Conservation (phyloP, 1,140 invertebrate genomes). For the Aporrectodea caliginosa region DNA sequence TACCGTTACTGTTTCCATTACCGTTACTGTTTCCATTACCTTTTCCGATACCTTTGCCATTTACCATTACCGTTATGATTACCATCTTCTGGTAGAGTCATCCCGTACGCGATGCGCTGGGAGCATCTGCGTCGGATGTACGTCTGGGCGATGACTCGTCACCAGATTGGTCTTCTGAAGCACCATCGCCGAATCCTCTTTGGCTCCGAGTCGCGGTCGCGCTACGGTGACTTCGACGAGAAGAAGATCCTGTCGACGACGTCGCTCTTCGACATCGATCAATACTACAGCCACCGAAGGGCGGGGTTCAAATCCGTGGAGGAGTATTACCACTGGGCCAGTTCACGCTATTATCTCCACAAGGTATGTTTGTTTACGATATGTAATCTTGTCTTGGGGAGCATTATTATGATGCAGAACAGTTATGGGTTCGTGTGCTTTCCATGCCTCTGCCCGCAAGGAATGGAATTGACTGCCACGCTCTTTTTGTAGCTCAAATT, state of each 20-base stretch:
- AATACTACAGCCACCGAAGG: constrained; percentile 76
- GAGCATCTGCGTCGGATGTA: constrained; percentile 81
- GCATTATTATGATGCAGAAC: no score
- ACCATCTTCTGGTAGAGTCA: no score
- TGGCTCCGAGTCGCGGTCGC: constrained; percentile 68
- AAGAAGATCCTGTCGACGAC: constrained; percentile 77
- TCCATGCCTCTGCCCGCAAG: no score
- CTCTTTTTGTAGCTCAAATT: no score
- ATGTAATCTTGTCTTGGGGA: no score
- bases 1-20: no score
- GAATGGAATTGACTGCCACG: no score
- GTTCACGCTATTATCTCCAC: constrained; percentile 70
- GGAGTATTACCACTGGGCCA: constrained; percentile 78
- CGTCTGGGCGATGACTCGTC: constrained; percentile 87
- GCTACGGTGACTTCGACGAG: constrained; percentile 65
- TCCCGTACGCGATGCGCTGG: constrained; percentile 80
- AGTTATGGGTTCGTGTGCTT: no score
- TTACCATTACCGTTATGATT: no score
- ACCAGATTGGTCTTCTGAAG: constrained; percentile 77
- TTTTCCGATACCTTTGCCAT: no score
- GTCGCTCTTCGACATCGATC: constrained; percentile 79
- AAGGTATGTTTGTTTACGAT: no score
- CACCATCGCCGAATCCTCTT: constrained; percentile 72
- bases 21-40: no score
- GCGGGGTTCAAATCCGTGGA: constrained; percentile 71